phyloP scores from a whole-genome alignment of 2,113 vertebrate genomes.

The Uria aalge region DNA sequence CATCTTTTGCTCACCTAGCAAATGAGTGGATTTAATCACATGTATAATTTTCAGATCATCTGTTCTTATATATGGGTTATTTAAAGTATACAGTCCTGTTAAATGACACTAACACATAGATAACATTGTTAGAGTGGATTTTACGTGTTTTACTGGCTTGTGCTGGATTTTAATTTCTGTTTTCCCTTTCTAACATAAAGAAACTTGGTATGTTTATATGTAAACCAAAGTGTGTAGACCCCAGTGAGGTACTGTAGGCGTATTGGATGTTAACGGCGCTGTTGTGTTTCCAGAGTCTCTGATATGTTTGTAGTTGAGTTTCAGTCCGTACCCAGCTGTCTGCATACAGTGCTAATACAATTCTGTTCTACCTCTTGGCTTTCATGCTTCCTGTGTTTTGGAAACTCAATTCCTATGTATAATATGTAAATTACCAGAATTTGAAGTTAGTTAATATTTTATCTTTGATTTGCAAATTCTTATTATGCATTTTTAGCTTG shows the following conservation, averaged over 20 bases:
- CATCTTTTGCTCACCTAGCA: background rate
- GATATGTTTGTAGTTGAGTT: background rate
- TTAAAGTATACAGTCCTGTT: background rate
- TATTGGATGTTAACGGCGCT: background rate
- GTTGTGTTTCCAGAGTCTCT: background rate
- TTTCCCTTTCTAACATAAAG: background rate
- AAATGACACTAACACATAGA: fast-evolving
- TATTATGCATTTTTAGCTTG: background rate
- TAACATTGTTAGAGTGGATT: background rate
- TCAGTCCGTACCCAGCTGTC: background rate
- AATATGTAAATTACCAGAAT: background rate
- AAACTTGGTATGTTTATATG: background rate
- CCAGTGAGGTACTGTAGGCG: background rate
- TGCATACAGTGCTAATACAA: background rate
- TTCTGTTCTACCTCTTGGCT: background rate
- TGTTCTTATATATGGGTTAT: background rate
- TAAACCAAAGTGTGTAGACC: background rate
- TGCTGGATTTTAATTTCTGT: background rate
- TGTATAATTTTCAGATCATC: background rate
- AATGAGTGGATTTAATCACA: background rate
- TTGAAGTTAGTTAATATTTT: background rate
- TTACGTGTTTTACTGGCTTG: background rate
- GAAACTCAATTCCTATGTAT: background rate
- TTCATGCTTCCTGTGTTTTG: background rate
- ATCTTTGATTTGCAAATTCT: background rate